Conservation (phyloP, 2,888 invertebrate genomes). For the Sminthurides aquaticus region DNA sequence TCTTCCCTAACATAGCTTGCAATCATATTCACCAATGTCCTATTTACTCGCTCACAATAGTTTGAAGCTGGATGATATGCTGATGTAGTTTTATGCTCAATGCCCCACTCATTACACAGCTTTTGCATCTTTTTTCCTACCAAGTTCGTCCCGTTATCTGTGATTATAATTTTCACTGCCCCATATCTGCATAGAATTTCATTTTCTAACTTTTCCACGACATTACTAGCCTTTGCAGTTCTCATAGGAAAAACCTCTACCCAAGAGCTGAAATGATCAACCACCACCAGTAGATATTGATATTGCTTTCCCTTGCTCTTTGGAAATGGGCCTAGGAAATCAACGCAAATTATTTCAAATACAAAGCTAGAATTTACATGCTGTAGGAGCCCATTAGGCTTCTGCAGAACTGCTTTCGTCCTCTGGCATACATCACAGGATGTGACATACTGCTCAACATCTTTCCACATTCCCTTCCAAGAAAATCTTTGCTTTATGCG, state of each 20-base stretch:
- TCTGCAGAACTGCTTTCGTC: conserved; percentile 9
- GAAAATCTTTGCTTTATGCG: conserved; percentile 21
- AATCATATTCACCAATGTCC: conserved; percentile 24
- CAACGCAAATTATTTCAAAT: conserved; percentile 19
- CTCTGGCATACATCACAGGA: conserved; percentile 29
- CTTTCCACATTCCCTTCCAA: conserved; percentile 28
- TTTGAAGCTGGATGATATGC: conserved; percentile 34
- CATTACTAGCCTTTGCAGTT: conserved; percentile 18
- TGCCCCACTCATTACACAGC: conserved; percentile 19
- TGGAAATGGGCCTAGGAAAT: conserved; percentile 25
- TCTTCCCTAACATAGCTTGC: conserved; percentile 9
- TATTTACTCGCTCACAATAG: conserved; percentile 27
- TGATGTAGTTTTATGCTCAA: conserved; percentile 28
- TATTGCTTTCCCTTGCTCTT: conserved; percentile 12
- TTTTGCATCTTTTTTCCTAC: conserved; percentile 11
- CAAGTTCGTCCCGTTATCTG: conserved; percentile 34
- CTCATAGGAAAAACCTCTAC: conserved; percentile 31
- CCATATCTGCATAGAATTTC: conserved; percentile 31
- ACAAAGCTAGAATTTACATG: background rate
- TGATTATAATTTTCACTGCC: conserved; percentile 21
- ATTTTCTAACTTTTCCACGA: conserved; percentile 22
- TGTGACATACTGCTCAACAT: conserved; percentile 24
- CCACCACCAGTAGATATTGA: conserved; percentile 24
- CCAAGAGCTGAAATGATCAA: conserved; percentile 31
- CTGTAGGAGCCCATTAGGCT: background rate